phyloP scores from a whole-genome alignment of 2,888 invertebrate genomes.

The Synergus gifuensis region DNA sequence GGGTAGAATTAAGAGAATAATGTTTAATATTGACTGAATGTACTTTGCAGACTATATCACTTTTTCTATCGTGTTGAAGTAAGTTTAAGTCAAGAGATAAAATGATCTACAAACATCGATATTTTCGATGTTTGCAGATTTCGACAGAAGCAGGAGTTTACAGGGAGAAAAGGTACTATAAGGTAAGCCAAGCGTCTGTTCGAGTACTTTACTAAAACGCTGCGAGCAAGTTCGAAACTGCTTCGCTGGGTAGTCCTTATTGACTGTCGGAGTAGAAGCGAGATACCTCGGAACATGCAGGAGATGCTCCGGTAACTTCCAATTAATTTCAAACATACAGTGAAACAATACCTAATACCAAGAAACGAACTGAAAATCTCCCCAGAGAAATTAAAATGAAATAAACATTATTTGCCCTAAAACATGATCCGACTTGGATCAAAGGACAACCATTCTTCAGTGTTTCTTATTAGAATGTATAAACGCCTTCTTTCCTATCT shows the following conservation, averaged over 20 bases:
- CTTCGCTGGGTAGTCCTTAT: conserved; percentile 72
- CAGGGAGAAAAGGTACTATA: conserved; percentile 10
- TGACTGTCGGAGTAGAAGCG: conserved; percentile 70
- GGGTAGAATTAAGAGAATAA: no score
- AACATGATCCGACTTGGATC: no score
- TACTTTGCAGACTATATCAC: not conserved
- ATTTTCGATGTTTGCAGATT: not conserved
- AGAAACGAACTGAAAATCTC: not conserved
- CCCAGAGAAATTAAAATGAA: not conserved
- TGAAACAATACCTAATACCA: conserved; percentile 54
- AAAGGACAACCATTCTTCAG: no score
- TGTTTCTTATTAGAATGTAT: not conserved
- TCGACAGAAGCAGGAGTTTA: not conserved
- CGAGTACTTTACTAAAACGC: conserved; percentile 64
- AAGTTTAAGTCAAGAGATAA: not conserved
- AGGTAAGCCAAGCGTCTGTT: conserved; percentile 53
- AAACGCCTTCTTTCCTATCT: not conserved
- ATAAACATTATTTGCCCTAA: no score
- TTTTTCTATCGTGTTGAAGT: not conserved
- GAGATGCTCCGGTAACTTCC: conserved; percentile 72
- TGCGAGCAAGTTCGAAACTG: conserved; percentile 70
- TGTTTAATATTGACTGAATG: no score
- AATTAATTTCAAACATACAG: conserved; percentile 72
- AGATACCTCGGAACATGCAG: conserved; percentile 61
- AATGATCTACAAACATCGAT: not conserved